Conservation (phyloP, 2,113 vertebrate genomes). For the Coreoperca whiteheadi region DNA sequence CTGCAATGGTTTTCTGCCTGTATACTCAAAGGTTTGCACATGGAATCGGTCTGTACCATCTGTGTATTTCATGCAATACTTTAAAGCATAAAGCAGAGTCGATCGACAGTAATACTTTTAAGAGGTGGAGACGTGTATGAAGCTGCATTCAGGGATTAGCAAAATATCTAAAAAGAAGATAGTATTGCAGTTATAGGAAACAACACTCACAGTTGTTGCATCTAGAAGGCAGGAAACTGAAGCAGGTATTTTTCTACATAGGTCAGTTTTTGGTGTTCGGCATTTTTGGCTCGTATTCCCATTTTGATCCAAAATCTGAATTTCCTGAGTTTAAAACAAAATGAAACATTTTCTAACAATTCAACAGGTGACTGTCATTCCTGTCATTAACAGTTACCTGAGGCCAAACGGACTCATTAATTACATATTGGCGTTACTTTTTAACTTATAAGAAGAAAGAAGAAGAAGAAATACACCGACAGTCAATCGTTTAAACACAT, state of each 20-base stretch:
- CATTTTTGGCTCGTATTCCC: neutral
- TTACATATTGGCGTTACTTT: neutral
- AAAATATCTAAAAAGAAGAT: constrained; percentile 13
- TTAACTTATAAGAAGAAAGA: neutral
- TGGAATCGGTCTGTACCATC: constrained; percentile 34
- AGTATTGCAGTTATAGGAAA: neutral
- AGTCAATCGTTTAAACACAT: constrained; percentile 32
- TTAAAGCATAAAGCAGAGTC: constrained; percentile 38
- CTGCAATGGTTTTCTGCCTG: constrained; percentile 48
- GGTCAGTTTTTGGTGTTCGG: neutral
- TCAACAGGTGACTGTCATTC: constrained; percentile 28
- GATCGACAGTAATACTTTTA: constrained; percentile 17
- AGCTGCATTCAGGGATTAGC: constrained; percentile 20
- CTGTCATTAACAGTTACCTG: neutral
- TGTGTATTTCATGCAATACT: constrained; percentile 37
- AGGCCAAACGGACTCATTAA: neutral
- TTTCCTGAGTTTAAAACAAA: neutral
- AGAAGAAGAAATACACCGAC: neutral
- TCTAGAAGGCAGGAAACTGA: neutral
- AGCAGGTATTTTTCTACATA: neutral
- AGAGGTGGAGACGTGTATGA: constrained; percentile 6
- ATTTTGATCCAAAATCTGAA: neutral
- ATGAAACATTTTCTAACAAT: neutral
- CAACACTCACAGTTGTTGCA: neutral
- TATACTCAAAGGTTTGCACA: constrained; percentile 47